These are phyloP conservation scores for Mobula hypostoma DNA, from an alignment of 2,113 vertebrate genomes.

Conservation along the genomic window DNA sequence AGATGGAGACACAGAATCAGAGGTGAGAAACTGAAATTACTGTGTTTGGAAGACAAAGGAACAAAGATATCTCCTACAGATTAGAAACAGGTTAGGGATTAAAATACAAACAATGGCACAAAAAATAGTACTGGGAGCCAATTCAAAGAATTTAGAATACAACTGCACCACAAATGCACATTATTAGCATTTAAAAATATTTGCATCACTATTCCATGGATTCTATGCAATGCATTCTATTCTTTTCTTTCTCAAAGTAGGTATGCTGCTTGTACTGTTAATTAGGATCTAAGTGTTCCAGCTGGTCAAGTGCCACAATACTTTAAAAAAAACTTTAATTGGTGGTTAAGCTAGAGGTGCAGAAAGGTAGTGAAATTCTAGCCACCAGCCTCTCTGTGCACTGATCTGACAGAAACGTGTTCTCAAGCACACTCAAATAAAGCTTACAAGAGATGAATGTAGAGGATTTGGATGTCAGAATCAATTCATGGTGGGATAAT, in stretches of 20 bases:
- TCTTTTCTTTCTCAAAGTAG: neutral
- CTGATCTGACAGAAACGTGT: neutral
- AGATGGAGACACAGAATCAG: neutral
- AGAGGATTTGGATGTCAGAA: constrained; percentile 4
- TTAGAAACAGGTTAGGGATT: neutral
- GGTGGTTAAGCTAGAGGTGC: neutral
- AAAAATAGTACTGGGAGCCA: neutral
- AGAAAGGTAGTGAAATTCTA: constrained; percentile 25
- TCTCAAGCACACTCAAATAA: constrained; percentile 12
- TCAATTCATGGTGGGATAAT: neutral
- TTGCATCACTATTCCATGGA: neutral
- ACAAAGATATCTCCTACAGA: neutral
- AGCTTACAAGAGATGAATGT: constrained; percentile 29
- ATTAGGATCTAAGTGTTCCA: neutral
- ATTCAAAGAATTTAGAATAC: neutral
- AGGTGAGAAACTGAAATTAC: neutral
- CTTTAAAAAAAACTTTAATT: constrained; percentile 21
- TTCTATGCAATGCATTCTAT: constrained; percentile 1
- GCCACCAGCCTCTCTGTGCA: neutral
- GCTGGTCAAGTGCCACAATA: neutral
- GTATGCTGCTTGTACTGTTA: neutral
- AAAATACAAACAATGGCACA: neutral
- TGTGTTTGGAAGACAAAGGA: neutral
- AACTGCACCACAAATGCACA: neutral
- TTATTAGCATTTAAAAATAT: neutral